phyloP scores from a whole-genome alignment of 2,113 vertebrate species.

The Hippocampus comes region DNA sequence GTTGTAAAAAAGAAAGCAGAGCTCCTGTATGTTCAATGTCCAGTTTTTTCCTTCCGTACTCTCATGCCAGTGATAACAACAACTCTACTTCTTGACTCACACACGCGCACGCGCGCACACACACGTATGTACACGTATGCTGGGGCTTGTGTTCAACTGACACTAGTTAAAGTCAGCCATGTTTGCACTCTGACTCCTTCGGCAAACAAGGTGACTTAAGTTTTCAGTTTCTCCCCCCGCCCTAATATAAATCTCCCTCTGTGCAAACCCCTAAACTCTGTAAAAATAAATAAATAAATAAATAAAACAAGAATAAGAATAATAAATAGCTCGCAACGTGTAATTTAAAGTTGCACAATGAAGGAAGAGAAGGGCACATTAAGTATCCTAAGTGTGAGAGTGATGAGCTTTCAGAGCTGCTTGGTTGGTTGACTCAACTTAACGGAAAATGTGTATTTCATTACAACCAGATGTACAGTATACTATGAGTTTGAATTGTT shows the following conservation, averaged over 20 bases:
- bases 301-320: no score
- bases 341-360: background rate
- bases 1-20: background rate
- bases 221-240: background rate
- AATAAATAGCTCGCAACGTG: no score
- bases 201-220: conserved; percentile 24
- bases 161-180: conserved; percentile 21
- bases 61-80: background rate
- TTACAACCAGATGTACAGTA: no score
- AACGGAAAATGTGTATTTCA: background rate
- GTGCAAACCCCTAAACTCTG: background rate
- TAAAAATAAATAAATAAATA: background rate
- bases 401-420: background rate
- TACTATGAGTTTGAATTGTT: no score
- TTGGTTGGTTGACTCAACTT: background rate
- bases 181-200: conserved; percentile 46
- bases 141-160: conserved; percentile 14
- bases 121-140: background rate
- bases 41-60: background rate
- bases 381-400: background rate
- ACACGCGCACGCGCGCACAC: background rate
- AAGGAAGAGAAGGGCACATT: background rate
- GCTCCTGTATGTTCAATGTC: background rate
- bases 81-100: background rate
- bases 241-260: conserved; percentile 2